Evolutionary conservation across 2,113 vertebrate species (phyloP), one percentile per base, ranked within the genome.

Genomic region (Gambusia affinis): DNA sequence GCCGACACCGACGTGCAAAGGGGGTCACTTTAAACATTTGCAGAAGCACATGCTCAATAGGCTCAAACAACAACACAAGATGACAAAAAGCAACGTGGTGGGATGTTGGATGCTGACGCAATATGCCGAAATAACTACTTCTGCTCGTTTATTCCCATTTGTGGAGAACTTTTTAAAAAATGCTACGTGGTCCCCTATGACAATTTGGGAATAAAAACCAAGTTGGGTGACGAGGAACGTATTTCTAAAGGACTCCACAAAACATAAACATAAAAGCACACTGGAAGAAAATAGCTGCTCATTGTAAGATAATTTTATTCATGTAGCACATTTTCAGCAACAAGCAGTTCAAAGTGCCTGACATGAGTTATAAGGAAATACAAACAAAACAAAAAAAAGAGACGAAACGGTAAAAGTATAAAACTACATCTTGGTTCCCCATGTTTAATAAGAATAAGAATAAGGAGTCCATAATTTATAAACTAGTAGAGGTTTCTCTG

Each of bases 1-100:
- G 79, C 84, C 87, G 69, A 76, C 39, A 27, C 37, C 60, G 64
- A 71, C 61, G 64, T 73, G 73, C 14, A 73, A 70, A 84, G 35
- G 76, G 33, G 75, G 42, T 24, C 39, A 60, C 51, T 60, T 64
- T 66, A 31, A 68, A 73, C 61, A 66, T 35, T 31, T 65, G 84
- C 79, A 73, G 47, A 76, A 73, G 54, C 60, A 69, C 44, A 47
- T 47, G 44, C 44, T 47, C 44, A 47, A 47, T 47, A 47, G 4
- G 19, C 51, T 24, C 3, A n/a, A 57, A 24, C 19, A 54, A 54
- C 47, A 57, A 57, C 19, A 57, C 51, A 57, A 24, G 51, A 57
- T 24, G 51, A 57, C 51, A n/a, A 57, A 57, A 57, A 57, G 51
- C 24, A 57, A 47, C 44, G 14, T 47, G 44, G 14, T 47, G 44